Evolutionary conservation across 2,113 vertebrate genomes (phyloP).

Genomic region (Atractosteus spatula): DNA sequence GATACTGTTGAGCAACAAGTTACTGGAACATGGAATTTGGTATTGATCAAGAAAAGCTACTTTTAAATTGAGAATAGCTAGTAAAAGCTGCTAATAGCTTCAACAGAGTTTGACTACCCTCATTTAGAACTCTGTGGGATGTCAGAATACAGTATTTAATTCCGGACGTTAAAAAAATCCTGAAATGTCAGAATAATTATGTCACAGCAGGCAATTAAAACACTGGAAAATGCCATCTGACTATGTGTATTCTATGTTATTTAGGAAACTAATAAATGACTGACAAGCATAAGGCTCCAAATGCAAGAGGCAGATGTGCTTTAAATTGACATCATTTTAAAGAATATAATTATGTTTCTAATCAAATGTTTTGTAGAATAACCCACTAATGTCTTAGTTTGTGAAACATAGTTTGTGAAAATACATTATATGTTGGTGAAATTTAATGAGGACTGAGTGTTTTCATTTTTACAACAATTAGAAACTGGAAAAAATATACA

Average conservation of each 20-base stretch:
- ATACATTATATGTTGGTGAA: neutral
- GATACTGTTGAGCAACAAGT: too few relatives aligned
- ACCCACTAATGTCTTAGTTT: neutral
- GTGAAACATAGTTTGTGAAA: neutral
- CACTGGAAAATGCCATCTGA: slow-evolving; percentile 84
- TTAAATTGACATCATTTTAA: neutral
- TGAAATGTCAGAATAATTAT: slow-evolving; percentile 91
- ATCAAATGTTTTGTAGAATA: slow-evolving; percentile 1
- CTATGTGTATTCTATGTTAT: slow-evolving; percentile 80
- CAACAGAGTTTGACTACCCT: slow-evolving; percentile 81
- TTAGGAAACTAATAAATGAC: slow-evolving; percentile 78
- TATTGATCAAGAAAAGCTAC: neutral
- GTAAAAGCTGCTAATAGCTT: slow-evolving; percentile 38
- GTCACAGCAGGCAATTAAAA: slow-evolving; percentile 89
- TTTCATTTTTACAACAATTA: too few relatives aligned
- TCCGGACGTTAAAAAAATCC: slow-evolving; percentile 85
- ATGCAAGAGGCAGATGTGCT: slow-evolving; percentile 24
- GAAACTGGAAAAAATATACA: too few relatives aligned
- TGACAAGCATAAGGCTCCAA: slow-evolving; percentile 70
- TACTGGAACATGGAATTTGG: too few relatives aligned
- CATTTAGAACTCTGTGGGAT: slow-evolving; percentile 82
- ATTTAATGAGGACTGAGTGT: too few relatives aligned
- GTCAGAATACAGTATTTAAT: slow-evolving; percentile 82
- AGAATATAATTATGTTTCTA: slow-evolving; percentile 5
- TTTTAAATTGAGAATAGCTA: slow-evolving; percentile 69